phyloP scores from a whole-genome alignment of 2,797 vertebrate genomes.

The Microctenopoma lineatum region DNA sequence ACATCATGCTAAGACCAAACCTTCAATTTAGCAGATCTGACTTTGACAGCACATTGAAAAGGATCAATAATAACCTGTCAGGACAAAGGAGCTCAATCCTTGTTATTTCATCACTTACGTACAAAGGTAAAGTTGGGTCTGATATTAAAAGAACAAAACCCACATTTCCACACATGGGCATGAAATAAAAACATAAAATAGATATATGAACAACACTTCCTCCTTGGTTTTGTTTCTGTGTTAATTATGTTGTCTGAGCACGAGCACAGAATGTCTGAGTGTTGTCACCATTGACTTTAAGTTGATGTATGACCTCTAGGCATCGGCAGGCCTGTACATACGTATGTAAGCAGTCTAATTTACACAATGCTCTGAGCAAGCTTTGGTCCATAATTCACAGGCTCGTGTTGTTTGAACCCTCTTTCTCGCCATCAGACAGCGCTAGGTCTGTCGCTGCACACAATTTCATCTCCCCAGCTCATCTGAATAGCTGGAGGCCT shows the following conservation, averaged over 20 bases:
- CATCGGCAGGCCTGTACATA: slow-evolving; percentile 75
- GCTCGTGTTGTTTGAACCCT: slow-evolving; percentile 81
- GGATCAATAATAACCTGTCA: slow-evolving; percentile 82
- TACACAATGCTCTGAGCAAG: slow-evolving; percentile 81
- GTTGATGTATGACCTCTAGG: slow-evolving; percentile 70
- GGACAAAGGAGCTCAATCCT: slow-evolving; percentile 59
- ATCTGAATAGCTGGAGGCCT: slow-evolving; percentile 81
- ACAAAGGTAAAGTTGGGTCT: slow-evolving; percentile 63
- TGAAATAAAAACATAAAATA: slow-evolving; percentile 29
- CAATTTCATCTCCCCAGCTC: slow-evolving; percentile 69
- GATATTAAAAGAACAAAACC: slow-evolving; percentile 33
- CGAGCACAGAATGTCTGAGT: slow-evolving; percentile 35
- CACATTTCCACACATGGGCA: slow-evolving; percentile 30
- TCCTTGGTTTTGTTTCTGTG: slow-evolving; percentile 39
- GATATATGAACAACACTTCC: slow-evolving; percentile 4
- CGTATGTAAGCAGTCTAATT: slow-evolving; percentile 85
- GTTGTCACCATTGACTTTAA: slow-evolving; percentile 71
- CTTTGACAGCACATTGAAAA: slow-evolving; percentile 74
- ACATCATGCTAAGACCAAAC: slow-evolving; percentile 64
- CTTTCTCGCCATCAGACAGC: slow-evolving; percentile 69
- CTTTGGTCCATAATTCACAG: slow-evolving; percentile 84
- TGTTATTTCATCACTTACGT: slow-evolving; percentile 54
- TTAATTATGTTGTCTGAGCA: slow-evolving; percentile 50
- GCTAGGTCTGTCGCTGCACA: slow-evolving; percentile 67
- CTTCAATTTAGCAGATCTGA: slow-evolving; percentile 70